A percentile compares a stretch with the other conserved stretches of the same genome.
These are phyloP conservation scores for Lagopus muta DNA, from an alignment of 2,113 vertebrate genomes.

Conservation along the genomic window DNA sequence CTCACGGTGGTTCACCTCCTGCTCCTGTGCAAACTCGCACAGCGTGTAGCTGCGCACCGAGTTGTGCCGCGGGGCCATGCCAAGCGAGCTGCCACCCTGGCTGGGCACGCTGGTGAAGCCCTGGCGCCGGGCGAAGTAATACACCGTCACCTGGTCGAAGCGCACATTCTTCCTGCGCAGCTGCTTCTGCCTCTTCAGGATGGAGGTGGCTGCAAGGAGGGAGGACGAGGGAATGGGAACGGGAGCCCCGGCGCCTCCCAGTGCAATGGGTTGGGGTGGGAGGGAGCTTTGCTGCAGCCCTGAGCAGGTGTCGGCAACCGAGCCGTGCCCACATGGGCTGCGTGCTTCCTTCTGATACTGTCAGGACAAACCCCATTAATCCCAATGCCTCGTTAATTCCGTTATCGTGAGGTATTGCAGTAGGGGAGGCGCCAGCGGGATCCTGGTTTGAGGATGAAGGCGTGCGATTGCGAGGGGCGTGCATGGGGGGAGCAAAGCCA, in stretches of 20 bases:
- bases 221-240: background rate
- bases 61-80: slow-evolving; percentile 94
- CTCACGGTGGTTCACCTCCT: slow-evolving; percentile 91
- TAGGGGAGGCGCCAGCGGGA: background rate
- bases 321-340: accelerated
- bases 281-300: background rate
- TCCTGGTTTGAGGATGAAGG: accelerated
- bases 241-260: no score
- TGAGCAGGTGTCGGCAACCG: background rate
- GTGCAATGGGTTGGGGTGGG: no score
- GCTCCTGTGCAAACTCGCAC: slow-evolving; percentile 94
- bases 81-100: slow-evolving; percentile 96
- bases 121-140: slow-evolving; percentile 95
- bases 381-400: no score
- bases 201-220: slow-evolving; percentile 87
- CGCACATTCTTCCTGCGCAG: slow-evolving; percentile 89
- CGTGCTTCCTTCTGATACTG: accelerated
- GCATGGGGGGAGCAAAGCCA: background rate
- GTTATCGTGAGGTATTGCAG: no score
- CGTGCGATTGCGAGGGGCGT: background rate
- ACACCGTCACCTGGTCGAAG: slow-evolving; percentile 96
- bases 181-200: slow-evolving; percentile 90
- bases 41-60: slow-evolving; percentile 92
- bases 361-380: accelerated
- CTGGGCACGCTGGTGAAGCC: slow-evolving; percentile 99